These are phyloP conservation scores for Drosophila subsilvestris DNA, from an alignment of 2,888 invertebrate genomes.

Conservation along the genomic window DNA sequence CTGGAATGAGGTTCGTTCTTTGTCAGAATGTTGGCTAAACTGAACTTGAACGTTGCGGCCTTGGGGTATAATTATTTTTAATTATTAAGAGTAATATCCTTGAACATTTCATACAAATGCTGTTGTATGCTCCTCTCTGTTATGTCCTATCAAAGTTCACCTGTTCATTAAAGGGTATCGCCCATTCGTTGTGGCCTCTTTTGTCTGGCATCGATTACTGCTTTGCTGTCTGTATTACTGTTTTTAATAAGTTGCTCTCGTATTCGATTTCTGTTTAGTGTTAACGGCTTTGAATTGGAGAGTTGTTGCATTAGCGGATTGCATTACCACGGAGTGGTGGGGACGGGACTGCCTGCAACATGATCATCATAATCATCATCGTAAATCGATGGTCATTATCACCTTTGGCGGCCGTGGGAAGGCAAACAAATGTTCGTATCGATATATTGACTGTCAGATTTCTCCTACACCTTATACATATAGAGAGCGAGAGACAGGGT, in stretches of 20 bases:
- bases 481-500: neutral
- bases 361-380: slow-evolving; percentile 23
- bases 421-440: slow-evolving; percentile 53
- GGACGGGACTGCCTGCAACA: slow-evolving; percentile 6
- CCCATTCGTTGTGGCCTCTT: neutral
- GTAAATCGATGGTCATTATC: slow-evolving; percentile 32
- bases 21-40: neutral
- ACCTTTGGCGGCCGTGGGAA: slow-evolving; percentile 58
- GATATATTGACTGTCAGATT: slow-evolving; percentile 39
- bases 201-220: slow-evolving; percentile 15
- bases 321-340: slow-evolving; percentile 48
- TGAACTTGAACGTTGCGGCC: slow-evolving; percentile 1
- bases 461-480: slow-evolving; percentile 23
- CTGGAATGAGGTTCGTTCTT: neutral
- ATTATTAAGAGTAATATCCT: neutral
- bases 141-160: neutral
- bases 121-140: neutral
- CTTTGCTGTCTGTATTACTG: slow-evolving; percentile 33
- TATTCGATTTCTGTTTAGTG: slow-evolving; percentile 69
- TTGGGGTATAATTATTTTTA: too few species aligned
- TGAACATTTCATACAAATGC: neutral
- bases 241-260: slow-evolving; percentile 57
- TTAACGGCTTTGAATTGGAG: slow-evolving; percentile 58
- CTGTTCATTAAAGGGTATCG: neutral
- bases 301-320: slow-evolving; percentile 66